Evolutionary conservation across 2,888 invertebrate genomes (phyloP), one percentile per base, ranked within the genome.

Genomic region (Aethes cnicana): DNA sequence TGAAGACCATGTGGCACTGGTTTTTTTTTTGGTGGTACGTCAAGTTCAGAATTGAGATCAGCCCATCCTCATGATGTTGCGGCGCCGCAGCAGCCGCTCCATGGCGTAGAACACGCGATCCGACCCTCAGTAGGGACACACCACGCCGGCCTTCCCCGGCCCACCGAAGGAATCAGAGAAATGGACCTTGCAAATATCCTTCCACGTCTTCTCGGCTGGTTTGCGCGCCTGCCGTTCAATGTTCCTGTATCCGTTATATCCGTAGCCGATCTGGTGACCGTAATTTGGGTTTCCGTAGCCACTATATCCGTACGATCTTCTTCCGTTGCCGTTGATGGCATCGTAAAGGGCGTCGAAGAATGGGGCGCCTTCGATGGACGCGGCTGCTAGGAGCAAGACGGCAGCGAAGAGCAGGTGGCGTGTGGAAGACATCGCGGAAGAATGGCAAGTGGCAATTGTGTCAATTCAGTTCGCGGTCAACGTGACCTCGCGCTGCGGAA

Each of bases 111-210:
- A 87, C 88, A 88, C 89, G 89, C 89, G 89, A 77, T 81, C 83
- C 65, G 85, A 85, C 78, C 85, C 85, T 89, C 84, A 91, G 83
- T 91, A 92, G 48, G 92, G 92, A 74, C 94, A 94, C 55, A 92
- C 85, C 18, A 93, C 91, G 33, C 91, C 92, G 0, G 91, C 90
- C 0, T 92, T 90, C 56, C 78, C 92, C 81, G 63, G 94, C 26
- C 71, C 63, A 2, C 50, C 50, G 7, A 68, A 65, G 0, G 93
- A 91, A 66, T 76, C 91, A 82, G 63, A 94, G 90, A 82, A 92
- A 58, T 94, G 91, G 4, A 94, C 92, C 49, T 92, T 89, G 69
- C 95, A 95, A 58, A 95, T 92, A 42, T 93, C 92, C 68, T 92
- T 93, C 79, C 92, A 95, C 1, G 93, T 90, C 62, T 92, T 91